Evolutionary conservation across 2,113 vertebrate species (phyloP).

Genomic region (Lampris incognitus): DNA sequence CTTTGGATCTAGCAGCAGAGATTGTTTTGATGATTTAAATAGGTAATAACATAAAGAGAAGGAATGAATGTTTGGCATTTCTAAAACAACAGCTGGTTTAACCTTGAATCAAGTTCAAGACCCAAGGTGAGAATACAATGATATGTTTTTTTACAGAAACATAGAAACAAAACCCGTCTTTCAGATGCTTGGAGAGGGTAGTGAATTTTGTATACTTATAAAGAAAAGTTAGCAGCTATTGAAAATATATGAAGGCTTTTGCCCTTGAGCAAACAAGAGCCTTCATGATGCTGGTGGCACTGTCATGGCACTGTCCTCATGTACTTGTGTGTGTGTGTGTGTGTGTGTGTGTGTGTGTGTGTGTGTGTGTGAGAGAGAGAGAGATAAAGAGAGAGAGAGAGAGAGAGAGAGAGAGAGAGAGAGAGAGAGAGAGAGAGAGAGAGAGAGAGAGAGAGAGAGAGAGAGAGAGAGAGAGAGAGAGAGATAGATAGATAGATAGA

Average conservation of each 20-base stretch:
- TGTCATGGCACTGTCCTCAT: not conserved
- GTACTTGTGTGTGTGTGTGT: constrained; percentile 4
- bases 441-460: no score
- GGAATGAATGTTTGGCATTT: not conserved
- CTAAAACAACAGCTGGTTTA: not conserved
- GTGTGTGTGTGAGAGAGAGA: not conserved
- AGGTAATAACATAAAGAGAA: not conserved
- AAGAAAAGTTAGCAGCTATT: constrained; percentile 36
- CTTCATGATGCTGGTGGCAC: no score
- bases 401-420: constrained; percentile 8
- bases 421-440: not conserved
- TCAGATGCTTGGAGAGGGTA: not conserved
- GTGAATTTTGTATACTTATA: constrained; percentile 17
- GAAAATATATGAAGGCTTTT: constrained; percentile 42
- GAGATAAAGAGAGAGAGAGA: not conserved
- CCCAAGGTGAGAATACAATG: not conserved
- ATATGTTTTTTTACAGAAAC: not conserved
- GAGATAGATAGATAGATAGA: no score
- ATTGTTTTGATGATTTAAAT: constrained; percentile 14
- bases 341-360: constrained; percentile 6
- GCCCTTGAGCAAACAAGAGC: constrained; percentile 28
- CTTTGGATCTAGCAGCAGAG: constrained; percentile 22
- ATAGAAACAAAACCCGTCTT: not conserved
- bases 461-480: no score
- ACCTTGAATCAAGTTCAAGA: not conserved